These are phyloP conservation scores for Drosophila mulleri DNA, from an alignment of 2,888 invertebrate species.

Conservation along the genomic window DNA sequence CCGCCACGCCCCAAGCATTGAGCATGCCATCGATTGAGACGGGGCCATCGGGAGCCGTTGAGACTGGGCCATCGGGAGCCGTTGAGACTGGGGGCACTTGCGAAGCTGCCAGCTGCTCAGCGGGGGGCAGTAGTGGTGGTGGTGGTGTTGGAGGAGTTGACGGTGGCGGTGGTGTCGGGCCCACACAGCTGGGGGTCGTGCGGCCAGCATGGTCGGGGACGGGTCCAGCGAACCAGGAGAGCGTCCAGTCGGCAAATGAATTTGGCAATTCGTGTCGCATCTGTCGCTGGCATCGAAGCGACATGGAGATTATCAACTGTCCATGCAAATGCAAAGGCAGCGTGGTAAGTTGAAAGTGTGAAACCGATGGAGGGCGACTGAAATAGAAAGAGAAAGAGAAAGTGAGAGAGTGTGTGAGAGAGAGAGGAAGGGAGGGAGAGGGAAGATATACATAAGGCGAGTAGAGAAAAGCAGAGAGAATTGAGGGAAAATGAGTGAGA, in stretches of 20 bases:
- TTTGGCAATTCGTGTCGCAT: constrained; percentile 82
- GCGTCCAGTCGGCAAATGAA: constrained; percentile 75
- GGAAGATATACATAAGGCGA: no score
- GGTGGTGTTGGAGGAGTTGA: not conserved
- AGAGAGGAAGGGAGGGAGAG: not conserved
- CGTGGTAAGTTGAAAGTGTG: constrained; percentile 68
- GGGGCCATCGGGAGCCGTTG: not conserved
- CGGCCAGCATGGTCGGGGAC: not conserved
- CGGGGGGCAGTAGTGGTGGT: not conserved
- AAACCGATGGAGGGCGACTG: no score
- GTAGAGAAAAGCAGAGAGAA: no score
- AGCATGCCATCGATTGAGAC: not conserved
- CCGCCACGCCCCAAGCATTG: not conserved
- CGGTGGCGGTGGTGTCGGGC: not conserved
- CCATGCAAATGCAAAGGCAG: constrained; percentile 84
- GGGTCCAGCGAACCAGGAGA: constrained; percentile 44
- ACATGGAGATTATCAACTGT: constrained; percentile 78
- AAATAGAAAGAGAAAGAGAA: not conserved
- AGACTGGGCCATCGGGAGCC: not conserved
- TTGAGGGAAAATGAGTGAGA: no score
- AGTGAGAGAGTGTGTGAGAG: not conserved
- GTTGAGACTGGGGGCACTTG: not conserved
- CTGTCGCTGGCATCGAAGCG: constrained; percentile 81
- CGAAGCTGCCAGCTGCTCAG: constrained; percentile 1
- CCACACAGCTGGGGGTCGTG: constrained; percentile 10